Evolutionary conservation across 2,113 vertebrate genomes (phyloP), one percentile per base, ranked within the genome.

Genomic region (Trichechus manatus): DNA sequence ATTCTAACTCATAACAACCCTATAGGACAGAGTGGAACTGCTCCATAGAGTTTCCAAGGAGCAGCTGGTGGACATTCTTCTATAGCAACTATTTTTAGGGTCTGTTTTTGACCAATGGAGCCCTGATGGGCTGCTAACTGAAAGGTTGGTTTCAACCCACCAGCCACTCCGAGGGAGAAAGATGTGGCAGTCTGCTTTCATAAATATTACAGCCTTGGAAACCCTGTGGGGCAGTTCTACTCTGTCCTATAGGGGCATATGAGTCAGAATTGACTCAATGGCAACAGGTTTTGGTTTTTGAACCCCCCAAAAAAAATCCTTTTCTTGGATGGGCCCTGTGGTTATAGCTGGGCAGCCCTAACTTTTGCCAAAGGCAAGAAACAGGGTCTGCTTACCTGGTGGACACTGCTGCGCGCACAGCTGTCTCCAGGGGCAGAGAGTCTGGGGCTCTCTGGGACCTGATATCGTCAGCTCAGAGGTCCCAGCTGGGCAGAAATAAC

Each of bases 401-500:
- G 99, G 99, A 95, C 99, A 99, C 19, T 95, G 98, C 70, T 99
- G 98, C 44, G 99, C 99, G 94, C 99, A 99, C 33, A 93, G 94
- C 74, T 98, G 97, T 64, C 99, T 99, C 99, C 98, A 98, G 95
- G 85, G 97, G 94, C 99, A 99, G 0, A 96, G 98, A 8, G 97
- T 97, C 63, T 97, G 96, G 33, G 97, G 42, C 39, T 82, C 88
- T 93, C 94, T 97, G 86, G 98, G 74, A 14, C 98, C 98, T 27
- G 96, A 98, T 1, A 99, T 98, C 6, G 96, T 98, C 74, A 99
- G 97, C 72, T 99, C 99, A 25, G 99, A 98, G 96, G 99, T 99
- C 8, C 99, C 99, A 91, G 99, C 98, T 77, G 99, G 59, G 97
- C 99, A 99, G 97, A 99, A 97, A 88, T 99, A 99, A 1, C 99